Conservation (phyloP, 2,888 invertebrate genomes). For the Nemurella pictetii region DNA sequence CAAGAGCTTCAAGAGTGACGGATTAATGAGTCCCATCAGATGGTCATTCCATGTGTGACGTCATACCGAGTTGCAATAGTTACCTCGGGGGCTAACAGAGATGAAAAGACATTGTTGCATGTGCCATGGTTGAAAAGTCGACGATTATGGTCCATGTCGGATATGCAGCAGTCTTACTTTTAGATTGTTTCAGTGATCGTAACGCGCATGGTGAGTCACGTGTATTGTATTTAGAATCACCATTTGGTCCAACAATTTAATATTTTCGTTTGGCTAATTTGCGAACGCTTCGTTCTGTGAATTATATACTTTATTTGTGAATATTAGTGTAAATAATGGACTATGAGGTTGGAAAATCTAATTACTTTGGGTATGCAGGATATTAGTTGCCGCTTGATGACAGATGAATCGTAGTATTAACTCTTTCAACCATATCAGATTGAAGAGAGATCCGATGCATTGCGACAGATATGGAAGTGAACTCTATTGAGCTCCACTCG, state of each 20-base stretch:
- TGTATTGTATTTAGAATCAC: no score
- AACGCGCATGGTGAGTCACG: no score
- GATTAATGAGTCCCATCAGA: not conserved
- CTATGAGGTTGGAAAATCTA: not conserved
- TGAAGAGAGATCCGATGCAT: not conserved
- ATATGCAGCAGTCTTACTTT: no score
- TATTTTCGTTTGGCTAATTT: no score
- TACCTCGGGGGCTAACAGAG: not conserved
- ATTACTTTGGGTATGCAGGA: not conserved
- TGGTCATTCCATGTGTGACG: not conserved
- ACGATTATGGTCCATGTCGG: no score
- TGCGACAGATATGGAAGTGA: not conserved
- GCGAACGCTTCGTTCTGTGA: no score
- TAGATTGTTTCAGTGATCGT: no score
- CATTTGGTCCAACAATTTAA: no score
- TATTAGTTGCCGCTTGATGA: not conserved
- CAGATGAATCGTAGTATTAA: not conserved
- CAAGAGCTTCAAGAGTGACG: no score
- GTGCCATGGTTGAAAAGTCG: not conserved
- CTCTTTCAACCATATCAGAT: not conserved
- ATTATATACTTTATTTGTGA: no score
- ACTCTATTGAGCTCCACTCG: not conserved
- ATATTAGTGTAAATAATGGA: no score
- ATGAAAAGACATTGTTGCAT: not conserved
- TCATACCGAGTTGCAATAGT: not conserved